Percentiles rank a stretch among this genome's conserved stretches.
Conservation (phyloP, 1,140 invertebrate genomes). For the Euwallacea similis region DNA sequence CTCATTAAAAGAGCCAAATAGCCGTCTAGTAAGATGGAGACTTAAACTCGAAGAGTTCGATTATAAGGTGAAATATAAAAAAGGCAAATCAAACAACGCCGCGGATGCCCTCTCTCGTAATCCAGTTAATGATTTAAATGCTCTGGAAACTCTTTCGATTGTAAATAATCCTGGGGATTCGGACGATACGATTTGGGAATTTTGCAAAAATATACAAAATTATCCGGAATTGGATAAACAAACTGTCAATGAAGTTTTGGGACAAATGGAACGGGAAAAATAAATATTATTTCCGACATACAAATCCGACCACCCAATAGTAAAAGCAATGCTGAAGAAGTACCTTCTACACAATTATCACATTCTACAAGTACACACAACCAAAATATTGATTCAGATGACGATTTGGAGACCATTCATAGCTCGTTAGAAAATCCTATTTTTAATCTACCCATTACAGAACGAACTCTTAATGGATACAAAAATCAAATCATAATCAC, state of each 20-base stretch:
- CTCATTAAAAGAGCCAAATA: constrained; percentile 4
- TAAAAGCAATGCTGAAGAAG: not conserved
- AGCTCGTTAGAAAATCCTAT: constrained; percentile 25
- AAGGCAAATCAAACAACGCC: constrained; percentile 26
- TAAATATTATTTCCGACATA: constrained; percentile 29
- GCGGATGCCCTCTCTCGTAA: constrained; percentile 36
- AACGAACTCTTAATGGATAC: constrained; percentile 29
- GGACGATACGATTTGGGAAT: constrained; percentile 19
- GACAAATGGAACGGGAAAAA: constrained; percentile 9
- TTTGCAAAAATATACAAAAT: constrained; percentile 8
- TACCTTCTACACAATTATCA: no score
- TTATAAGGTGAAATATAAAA: constrained; percentile 35
- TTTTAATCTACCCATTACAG: constrained; percentile 20
- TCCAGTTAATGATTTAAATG: constrained; percentile 38
- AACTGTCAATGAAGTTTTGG: constrained; percentile 6
- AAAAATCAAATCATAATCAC: constrained; percentile 37
- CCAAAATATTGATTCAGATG: constrained; percentile 7
- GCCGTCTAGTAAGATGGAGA: constrained; percentile 28
- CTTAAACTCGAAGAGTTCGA: constrained; percentile 34
- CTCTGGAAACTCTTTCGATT: not conserved
- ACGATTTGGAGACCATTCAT: constrained; percentile 26
- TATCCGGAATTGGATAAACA: not conserved
- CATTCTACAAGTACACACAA: not conserved
- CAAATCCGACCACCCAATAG: constrained; percentile 5
- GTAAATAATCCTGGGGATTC: constrained; percentile 19